These are phyloP conservation scores for Bugulina stolonifera DNA, from an alignment of 2,888 invertebrate species.

Conservation along the genomic window DNA sequence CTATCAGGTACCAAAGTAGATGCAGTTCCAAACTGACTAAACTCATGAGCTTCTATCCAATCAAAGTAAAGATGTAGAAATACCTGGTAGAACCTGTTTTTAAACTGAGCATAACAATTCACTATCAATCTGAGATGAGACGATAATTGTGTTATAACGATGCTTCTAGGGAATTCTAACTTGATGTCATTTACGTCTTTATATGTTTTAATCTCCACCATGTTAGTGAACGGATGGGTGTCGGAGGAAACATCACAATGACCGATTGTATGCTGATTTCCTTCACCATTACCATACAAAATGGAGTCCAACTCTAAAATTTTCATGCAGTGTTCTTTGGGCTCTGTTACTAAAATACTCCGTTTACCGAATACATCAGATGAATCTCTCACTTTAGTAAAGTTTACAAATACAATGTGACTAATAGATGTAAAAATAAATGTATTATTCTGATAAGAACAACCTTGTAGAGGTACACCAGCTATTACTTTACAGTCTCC, in stretches of 20 bases:
- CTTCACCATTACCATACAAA: not conserved
- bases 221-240: no score
- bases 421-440: not conserved
- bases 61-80: not conserved
- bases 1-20: not conserved
- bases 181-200: not conserved
- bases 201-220: no score
- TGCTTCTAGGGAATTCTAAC: no score
- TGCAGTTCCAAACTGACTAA: not conserved
- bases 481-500: not conserved
- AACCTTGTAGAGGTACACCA: not conserved
- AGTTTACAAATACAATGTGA: not conserved
- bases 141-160: no score
- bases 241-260: no score
- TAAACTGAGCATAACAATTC: not conserved
- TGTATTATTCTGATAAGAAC: not conserved
- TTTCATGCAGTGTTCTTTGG: not conserved
- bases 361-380: no score
- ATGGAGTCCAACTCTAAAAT: not conserved
- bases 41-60: not conserved
- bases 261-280: not conserved
- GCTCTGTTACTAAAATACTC: not conserved
- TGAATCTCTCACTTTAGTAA: not conserved
- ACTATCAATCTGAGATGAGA: no score
- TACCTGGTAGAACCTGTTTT: not conserved